Evolutionary conservation across 2,888 invertebrate species (phyloP), one percentile per base, ranked within the genome.

Genomic region (Spilarctia lutea): DNA sequence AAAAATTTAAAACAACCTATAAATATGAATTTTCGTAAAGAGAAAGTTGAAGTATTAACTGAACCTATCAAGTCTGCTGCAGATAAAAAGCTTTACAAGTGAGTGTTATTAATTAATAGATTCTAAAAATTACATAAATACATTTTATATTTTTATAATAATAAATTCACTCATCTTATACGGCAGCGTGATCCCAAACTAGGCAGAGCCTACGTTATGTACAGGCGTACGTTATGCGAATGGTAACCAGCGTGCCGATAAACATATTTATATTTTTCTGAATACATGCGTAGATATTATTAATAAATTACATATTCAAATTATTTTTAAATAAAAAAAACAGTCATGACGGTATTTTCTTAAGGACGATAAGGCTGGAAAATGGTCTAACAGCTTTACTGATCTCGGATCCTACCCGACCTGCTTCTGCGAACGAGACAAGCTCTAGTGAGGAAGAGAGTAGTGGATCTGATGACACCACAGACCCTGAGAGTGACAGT

Each of bases 51-150:
- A 81, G 89, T 94, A 86, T 90, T 97, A 78, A 85, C 94, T 68
- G 92, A 94, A 80, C 98, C 98, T 18, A 96, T 96, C 56, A 98
- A 98, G 93, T 98, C 98, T 71, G 96, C 96, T 74, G 97, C 97
- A 82, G 98, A 98, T 92, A 97, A 97, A 89, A 98, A 98, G 89
- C 94, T 97, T 75, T 98, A 98, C 90, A 97, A 97, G 98, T 98
- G 86, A 91, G 93, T 87, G 74, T 11, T 11, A 60, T 48, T 68
- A 60, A 60, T 10, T 65, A 18, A 68, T 33, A 48, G 13, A 30
- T 45, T 66, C 30, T 73, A 33, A 71, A 63, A 68, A 60, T 10
- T 33, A 24, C 35, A 72, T 42, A 48, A 52, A 45, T 48, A 24
- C 16, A 10, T 42, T 2, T 16, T 45, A 45, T 16, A 45, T 16